Percentiles rank a stretch among this genome's conserved stretches.
phyloP scores from a whole-genome alignment of 2,113 vertebrate genomes.

The Australoheros scitulus region DNA sequence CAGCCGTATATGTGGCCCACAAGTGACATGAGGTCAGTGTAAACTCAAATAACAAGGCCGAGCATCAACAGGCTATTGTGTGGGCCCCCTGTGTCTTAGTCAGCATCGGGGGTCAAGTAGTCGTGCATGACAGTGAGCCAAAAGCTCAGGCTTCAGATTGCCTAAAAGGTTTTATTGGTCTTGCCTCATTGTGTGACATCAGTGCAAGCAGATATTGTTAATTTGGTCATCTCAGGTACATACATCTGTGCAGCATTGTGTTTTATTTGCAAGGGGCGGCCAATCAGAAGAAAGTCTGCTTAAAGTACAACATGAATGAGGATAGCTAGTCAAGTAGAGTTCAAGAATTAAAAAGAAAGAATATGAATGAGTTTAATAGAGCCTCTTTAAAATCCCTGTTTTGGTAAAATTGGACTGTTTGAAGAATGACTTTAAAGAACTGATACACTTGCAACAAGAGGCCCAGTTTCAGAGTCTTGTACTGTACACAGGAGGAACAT shows the following conservation, averaged over 20 bases:
- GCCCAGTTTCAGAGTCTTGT: background rate
- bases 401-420: background rate
- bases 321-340: background rate
- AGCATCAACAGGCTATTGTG: slow-evolving; percentile 28
- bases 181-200: background rate
- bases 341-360: background rate
- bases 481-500: background rate
- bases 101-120: slow-evolving; percentile 23
- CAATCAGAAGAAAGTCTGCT: background rate
- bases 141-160: background rate
- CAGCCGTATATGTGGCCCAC: background rate
- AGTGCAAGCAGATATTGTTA: background rate
- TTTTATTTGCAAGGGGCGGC: background rate
- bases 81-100: background rate
- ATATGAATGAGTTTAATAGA: background rate
- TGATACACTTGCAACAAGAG: background rate
- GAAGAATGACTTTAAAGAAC: background rate
- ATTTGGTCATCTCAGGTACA: background rate
- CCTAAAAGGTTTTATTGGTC: background rate
- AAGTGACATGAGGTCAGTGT: slow-evolving; percentile 17
- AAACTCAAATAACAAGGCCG: slow-evolving; percentile 8
- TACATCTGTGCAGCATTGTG: background rate
- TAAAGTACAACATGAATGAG: background rate
- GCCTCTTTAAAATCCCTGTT: background rate
- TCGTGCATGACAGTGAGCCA: background rate